Base-by-base conservation (phyloP, 2,888 invertebrate species). In the Notodonta ziczac region DNA sequence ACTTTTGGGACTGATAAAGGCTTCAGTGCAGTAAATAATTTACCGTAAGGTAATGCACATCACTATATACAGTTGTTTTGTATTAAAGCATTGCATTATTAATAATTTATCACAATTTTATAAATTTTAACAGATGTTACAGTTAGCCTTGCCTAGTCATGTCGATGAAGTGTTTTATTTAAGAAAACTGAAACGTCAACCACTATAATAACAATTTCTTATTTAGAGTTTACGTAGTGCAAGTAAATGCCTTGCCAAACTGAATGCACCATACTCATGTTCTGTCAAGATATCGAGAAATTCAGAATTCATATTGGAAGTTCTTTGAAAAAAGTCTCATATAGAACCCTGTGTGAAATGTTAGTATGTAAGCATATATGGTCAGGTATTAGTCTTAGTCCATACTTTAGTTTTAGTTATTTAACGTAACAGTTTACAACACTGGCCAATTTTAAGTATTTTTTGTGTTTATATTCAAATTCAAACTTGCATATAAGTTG, bases 261-360 rank as follows among this genome's bases (percentile, higher is more conserved):
- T 74, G 70, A 74, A 74, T 78, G 73, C 70, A 73, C 73, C 74
- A 73, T 73, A 73, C 80, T 80, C 75, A 85, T 83, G 83, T 80
- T 76, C 76, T 74, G 72, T 65, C 83, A 85, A 82, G 77, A 76
- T 71, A 72, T 78, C 74, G 75, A 71, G 73, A 73, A 71, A 52
- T 72, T 69, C 70, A 67, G 76, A 77, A 74, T 72, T 78, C 77
- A 81, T 80, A 76, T 81, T 78, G 77, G 80, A 80, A 80, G 71
- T 74, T 59, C 74, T 67, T 73, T 75, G 69, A 74, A 73, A 80
- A 77, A 76, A 63, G 68, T 65, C 72, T 73, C 75, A 71, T 74
- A 73, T 77, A 72, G 77, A 74, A 68, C 60, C 63, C 72, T 80
- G 70, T 79, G 71, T 79, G 82, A 84, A 83, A 85, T 87, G 87